Evolutionary conservation across 1,140 invertebrate species (phyloP).

Genomic region (Camponotus floridanus): DNA sequence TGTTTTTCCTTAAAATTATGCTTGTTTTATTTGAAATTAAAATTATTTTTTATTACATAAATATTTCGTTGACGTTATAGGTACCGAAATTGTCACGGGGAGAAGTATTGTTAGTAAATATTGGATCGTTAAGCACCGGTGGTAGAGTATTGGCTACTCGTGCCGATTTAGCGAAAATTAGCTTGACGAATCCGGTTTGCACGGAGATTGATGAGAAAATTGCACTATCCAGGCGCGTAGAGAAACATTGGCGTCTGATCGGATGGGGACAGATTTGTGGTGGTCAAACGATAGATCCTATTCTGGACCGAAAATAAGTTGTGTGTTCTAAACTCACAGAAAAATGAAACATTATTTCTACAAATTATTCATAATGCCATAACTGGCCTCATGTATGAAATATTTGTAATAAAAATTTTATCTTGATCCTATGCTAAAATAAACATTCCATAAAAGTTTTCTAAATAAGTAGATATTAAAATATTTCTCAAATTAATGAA

Average conservation of each 20-base stretch:
- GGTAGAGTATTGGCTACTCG: conserved; percentile 98
- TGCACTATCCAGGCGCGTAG: conserved; percentile 98
- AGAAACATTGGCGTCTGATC: conserved; percentile 99
- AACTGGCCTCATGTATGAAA: background rate
- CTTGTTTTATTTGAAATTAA: conserved; percentile 36
- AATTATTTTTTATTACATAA: background rate
- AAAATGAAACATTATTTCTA: background rate
- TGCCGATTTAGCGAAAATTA: conserved; percentile 99
- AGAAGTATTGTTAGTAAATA: conserved; percentile 97
- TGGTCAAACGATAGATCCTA: conserved; percentile 95
- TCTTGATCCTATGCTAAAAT: conserved; percentile 25
- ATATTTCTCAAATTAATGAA: no score
- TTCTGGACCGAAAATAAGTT: conserved; percentile 80
- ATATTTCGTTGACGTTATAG: conserved; percentile 81
- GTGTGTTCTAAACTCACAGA: background rate
- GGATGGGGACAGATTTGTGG: conserved; percentile 98
- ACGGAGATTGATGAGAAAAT: conserved; percentile 99
- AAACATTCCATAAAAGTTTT: background rate
- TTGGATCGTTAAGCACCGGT: conserved; percentile 99
- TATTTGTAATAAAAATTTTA: conserved; percentile 51
- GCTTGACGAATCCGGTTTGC: conserved; percentile 98
- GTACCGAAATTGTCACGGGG: conserved; percentile 87
- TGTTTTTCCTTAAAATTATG: background rate
- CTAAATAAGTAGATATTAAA: no score
- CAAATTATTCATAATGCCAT: conserved; percentile 3